A percentile compares a stretch with the other conserved stretches of the same genome.
phyloP scores from a whole-genome alignment of 2,888 invertebrate genomes.

The Pristionchus japonicus region DNA sequence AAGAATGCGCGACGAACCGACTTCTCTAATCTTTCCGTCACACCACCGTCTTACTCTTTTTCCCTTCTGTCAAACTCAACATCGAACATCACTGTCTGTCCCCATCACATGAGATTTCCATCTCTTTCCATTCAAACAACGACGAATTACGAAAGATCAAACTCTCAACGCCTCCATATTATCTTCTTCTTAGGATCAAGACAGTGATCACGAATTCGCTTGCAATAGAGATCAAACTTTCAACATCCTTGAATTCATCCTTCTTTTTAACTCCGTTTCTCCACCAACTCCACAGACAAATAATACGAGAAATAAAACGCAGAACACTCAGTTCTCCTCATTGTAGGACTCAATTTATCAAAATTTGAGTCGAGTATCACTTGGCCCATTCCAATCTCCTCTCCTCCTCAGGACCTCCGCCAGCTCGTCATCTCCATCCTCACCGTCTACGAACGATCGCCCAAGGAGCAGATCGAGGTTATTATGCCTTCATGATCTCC shows the following conservation, averaged over 20 bases:
- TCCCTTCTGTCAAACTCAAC: background rate
- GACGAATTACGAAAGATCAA: background rate
- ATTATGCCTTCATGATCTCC: background rate
- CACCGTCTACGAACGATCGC: slow-evolving; percentile 41
- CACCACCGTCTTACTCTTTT: background rate
- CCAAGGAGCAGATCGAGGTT: slow-evolving; percentile 13
- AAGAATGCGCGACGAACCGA: background rate
- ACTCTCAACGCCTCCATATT: background rate
- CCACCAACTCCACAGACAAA: too few species aligned
- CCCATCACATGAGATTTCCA: background rate
- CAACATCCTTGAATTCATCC: too few species aligned
- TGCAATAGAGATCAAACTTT: background rate
- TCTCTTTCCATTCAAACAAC: background rate
- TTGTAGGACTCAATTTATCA: too few species aligned
- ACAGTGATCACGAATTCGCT: too few species aligned
- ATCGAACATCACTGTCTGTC: background rate
- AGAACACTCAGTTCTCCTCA: too few species aligned
- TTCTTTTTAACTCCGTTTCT: too few species aligned
- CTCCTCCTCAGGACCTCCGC: slow-evolving; percentile 34
- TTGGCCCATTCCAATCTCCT: too few species aligned
- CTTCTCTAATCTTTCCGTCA: background rate
- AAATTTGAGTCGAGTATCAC: too few species aligned
- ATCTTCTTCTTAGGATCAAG: too few species aligned
- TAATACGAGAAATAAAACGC: too few species aligned
- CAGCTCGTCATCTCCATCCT: slow-evolving; percentile 45